These are phyloP conservation scores for Rhizoglyphus robini DNA, from an alignment of 1,140 invertebrate genomes.

Conservation along the genomic window DNA sequence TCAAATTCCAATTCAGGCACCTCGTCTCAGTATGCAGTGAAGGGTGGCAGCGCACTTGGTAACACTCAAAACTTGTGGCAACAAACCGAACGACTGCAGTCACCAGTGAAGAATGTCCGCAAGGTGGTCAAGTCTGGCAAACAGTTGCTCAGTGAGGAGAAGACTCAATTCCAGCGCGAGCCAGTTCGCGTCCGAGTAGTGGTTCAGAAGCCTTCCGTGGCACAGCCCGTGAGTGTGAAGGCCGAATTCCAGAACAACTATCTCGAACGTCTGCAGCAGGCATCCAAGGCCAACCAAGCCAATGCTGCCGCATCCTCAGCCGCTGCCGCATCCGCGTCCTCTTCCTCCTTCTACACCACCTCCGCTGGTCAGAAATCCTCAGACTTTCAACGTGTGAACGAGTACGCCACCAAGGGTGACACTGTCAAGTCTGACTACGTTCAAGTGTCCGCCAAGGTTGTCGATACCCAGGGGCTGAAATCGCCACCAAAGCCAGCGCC, in stretches of 20 bases:
- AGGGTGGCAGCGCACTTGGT: not conserved
- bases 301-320: not conserved
- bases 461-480: not conserved
- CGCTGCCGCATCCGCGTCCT: not conserved
- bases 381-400: no score
- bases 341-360: not conserved
- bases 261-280: slow-evolving; percentile 6
- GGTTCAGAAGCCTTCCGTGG: slow-evolving; percentile 7
- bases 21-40: not conserved
- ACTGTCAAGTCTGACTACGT: not conserved
- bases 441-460: not conserved
- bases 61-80: not conserved
- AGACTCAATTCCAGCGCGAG: not conserved
- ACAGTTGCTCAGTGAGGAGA: not conserved
- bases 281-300: not conserved
- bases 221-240: not conserved
- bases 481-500: not conserved
- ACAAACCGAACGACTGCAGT: not conserved
- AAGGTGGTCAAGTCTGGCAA: not conserved
- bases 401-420: not conserved
- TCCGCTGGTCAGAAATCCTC: no score
- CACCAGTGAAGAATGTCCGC: slow-evolving; percentile 14
- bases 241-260: slow-evolving; percentile 15
- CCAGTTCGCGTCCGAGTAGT: slow-evolving; percentile 17
- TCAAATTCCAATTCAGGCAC: slow-evolving; percentile 3